Percentiles rank a stretch among this genome's conserved stretches.
Conservation (phyloP, 1,140 invertebrate genomes). For the Sinonovacula constricta region DNA sequence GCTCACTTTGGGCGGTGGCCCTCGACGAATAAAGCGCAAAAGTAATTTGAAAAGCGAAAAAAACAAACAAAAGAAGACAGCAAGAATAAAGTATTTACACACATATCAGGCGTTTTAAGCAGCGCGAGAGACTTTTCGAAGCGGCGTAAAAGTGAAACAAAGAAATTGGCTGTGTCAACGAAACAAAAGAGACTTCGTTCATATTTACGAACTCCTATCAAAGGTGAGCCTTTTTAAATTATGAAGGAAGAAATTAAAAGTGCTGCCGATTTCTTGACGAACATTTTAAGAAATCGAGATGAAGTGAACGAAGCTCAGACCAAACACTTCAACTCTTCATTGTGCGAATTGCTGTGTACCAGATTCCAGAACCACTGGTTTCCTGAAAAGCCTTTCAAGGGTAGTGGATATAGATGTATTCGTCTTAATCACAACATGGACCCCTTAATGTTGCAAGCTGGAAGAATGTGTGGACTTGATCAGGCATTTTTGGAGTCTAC, state of each 20-base stretch:
- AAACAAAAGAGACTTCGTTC: no score
- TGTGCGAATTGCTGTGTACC: slow-evolving; percentile 80
- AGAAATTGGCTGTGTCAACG: no score
- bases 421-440: slow-evolving; percentile 85
- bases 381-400: slow-evolving; percentile 83
- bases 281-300: slow-evolving; percentile 80
- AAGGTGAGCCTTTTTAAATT: no score
- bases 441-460: slow-evolving; percentile 82
- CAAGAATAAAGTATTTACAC: no score
- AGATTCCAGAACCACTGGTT: slow-evolving; percentile 85
- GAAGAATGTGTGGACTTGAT: slow-evolving; percentile 81
- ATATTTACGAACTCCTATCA: slow-evolving; percentile 5
- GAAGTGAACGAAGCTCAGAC: slow-evolving; percentile 79
- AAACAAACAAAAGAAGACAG: no score
- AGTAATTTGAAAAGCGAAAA: no score
- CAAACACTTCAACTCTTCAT: slow-evolving; percentile 80
- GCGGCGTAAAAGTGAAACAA: no score
- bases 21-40: no score
- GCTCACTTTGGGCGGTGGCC: neutral
- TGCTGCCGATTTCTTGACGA: slow-evolving; percentile 84
- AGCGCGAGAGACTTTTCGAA: no score
- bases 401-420: slow-evolving; percentile 84
- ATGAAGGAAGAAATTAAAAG: slow-evolving; percentile 82
- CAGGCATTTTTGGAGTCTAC: slow-evolving; percentile 79
- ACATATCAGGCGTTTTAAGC: no score